Percentiles rank a stretch among this genome's conserved stretches.
phyloP scores from a whole-genome alignment of 1,140 invertebrate genomes.

The Drosophila nikananu region DNA sequence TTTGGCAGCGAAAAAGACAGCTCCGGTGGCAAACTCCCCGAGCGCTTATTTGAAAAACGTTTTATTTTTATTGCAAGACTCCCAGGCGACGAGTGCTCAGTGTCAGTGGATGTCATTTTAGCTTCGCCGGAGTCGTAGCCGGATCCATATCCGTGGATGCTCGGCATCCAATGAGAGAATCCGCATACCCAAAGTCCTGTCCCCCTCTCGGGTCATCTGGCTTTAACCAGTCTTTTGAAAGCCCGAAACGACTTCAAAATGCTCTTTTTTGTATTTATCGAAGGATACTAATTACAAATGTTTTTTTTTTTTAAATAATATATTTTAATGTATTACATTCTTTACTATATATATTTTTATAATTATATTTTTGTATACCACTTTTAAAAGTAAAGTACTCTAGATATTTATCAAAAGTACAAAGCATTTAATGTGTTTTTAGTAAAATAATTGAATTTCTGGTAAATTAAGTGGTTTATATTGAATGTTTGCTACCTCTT shows the following conservation, averaged over 20 bases:
- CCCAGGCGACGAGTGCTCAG: constrained; percentile 77
- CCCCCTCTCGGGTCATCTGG: constrained; percentile 12
- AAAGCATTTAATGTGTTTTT: too few relatives aligned
- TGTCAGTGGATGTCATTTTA: constrained; percentile 82
- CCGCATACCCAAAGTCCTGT: constrained; percentile 28
- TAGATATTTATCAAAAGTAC: too few relatives aligned
- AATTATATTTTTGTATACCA: too few relatives aligned
- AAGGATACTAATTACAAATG: too few relatives aligned
- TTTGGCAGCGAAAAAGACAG: constrained; percentile 35
- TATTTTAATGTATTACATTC: too few relatives aligned
- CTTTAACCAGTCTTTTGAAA: not conserved
- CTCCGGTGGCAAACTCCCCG: constrained; percentile 47
- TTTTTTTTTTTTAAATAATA: too few relatives aligned
- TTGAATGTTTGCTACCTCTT: not conserved
- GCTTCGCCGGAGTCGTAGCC: constrained; percentile 30
- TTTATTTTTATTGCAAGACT: constrained; percentile 80
- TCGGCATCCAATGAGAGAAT: constrained; percentile 19
- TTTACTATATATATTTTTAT: too few relatives aligned
- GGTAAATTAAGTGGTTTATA: not conserved
- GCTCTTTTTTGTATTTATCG: not conserved
- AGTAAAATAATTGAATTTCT: not conserved
- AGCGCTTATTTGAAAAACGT: constrained; percentile 81
- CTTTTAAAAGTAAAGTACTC: too few relatives aligned
- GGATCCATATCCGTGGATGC: constrained; percentile 24
- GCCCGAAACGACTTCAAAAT: not conserved